phyloP scores from a whole-genome alignment of 2,113 vertebrate genomes.

The Lophochroa leadbeateri region DNA sequence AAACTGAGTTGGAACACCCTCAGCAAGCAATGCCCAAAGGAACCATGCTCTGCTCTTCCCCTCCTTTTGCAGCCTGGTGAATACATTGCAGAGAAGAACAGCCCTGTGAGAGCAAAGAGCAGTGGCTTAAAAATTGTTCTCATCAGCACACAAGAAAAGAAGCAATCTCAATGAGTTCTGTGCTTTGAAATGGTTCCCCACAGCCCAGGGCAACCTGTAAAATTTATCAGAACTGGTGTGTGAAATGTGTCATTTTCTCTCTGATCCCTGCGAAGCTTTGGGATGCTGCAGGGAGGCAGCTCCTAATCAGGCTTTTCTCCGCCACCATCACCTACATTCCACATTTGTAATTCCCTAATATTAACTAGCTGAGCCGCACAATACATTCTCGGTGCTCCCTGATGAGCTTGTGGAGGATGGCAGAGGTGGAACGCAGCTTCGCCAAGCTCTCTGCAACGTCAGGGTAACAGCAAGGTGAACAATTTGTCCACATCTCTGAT shows the following conservation, averaged over 20 bases:
- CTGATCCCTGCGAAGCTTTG: not conserved
- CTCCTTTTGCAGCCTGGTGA: not conserved
- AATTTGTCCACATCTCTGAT: not conserved
- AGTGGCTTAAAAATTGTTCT: not conserved
- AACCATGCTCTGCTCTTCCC: not conserved
- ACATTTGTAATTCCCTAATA: not conserved
- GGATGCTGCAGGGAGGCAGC: not conserved
- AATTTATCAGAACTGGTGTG: conserved; percentile 9
- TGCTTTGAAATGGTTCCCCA: not conserved
- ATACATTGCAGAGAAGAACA: not conserved
- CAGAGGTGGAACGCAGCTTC: not conserved
- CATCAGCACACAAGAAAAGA: not conserved
- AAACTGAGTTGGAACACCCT: not conserved
- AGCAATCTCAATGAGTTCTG: not conserved
- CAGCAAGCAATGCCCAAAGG: not conserved
- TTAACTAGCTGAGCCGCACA: not conserved
- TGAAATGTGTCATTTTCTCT: conserved; percentile 14
- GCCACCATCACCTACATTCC: not conserved
- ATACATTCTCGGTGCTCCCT: not conserved
- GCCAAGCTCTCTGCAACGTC: fast-evolving
- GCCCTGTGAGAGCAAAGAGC: not conserved
- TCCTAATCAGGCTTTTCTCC: not conserved
- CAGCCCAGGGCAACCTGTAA: conserved; percentile 6
- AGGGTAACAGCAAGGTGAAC: not conserved
- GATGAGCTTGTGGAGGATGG: not conserved